phyloP scores from a whole-genome alignment of 1,140 invertebrate genomes.

The Leptopilina boulardi region DNA sequence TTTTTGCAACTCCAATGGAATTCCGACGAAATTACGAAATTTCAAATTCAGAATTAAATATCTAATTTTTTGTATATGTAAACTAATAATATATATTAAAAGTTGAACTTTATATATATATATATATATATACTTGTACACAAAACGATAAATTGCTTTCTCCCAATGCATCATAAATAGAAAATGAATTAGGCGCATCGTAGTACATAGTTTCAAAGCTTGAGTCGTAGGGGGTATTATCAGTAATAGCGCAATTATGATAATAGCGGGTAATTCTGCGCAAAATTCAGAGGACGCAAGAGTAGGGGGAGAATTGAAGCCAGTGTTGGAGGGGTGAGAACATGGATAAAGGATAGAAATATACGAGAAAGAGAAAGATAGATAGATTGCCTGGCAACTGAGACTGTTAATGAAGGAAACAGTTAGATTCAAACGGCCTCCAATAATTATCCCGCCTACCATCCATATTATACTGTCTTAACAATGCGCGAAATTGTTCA shows the following conservation, averaged over 20 bases:
- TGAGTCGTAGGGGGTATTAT: slow-evolving; percentile 72
- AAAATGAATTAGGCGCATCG: slow-evolving; percentile 74
- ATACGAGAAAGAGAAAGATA: slow-evolving; percentile 56
- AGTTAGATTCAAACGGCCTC: slow-evolving; percentile 77
- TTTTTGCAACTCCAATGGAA: too few relatives aligned
- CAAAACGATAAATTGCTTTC: slow-evolving; percentile 60
- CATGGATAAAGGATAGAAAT: slow-evolving; percentile 37
- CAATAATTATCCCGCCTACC: slow-evolving; percentile 75
- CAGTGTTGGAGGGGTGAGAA: neutral
- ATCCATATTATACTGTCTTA: slow-evolving; percentile 69
- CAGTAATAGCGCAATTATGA: slow-evolving; percentile 77
- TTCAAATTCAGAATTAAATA: too few relatives aligned
- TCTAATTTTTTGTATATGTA: too few relatives aligned
- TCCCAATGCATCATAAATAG: slow-evolving; percentile 73
- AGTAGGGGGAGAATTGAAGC: slow-evolving; percentile 38
- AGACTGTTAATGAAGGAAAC: slow-evolving; percentile 77
- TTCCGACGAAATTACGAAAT: too few relatives aligned
- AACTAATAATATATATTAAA: too few relatives aligned
- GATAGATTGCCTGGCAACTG: slow-evolving; percentile 67
- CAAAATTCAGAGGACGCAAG: slow-evolving; percentile 69
- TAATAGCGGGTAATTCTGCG: slow-evolving; percentile 75
- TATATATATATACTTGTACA: too few relatives aligned
- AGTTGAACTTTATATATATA: too few relatives aligned
- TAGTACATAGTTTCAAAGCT: slow-evolving; percentile 66
- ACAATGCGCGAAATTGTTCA: slow-evolving; percentile 77